A percentile compares a stretch with the other conserved stretches of the same genome.
phyloP scores from a whole-genome alignment of 2,888 invertebrate species.

The Nipponacmea schrenckii region DNA sequence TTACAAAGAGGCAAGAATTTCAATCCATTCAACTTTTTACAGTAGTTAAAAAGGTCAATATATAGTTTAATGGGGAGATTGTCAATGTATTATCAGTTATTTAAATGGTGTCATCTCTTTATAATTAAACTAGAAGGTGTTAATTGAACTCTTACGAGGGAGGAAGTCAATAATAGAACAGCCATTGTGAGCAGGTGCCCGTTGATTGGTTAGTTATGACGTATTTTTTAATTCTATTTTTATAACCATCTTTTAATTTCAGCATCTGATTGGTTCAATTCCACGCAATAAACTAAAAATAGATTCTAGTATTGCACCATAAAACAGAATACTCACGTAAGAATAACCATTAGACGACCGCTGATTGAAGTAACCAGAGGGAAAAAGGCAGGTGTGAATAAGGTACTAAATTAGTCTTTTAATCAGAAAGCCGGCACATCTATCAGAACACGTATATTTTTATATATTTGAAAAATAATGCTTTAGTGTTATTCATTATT shows the following conservation, averaged over 20 bases:
- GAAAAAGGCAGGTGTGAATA: constrained; percentile 38
- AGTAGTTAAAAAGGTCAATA: too few relatives aligned
- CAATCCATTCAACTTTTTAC: too few relatives aligned
- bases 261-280: constrained; percentile 25
- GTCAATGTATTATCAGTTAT: too few relatives aligned
- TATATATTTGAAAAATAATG: not conserved
- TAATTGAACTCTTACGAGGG: too few relatives aligned
- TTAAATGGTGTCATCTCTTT: too few relatives aligned
- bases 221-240: constrained; percentile 2
- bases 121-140: too few relatives aligned
- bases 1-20: too few relatives aligned
- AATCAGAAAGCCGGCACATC: not conserved
- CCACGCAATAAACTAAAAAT: constrained; percentile 37
- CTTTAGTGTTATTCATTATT: not conserved
- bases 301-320: constrained; percentile 53
- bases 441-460: constrained; percentile 9
- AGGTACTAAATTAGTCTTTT: constrained; percentile 27
- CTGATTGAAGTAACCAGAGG: constrained; percentile 38
- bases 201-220: constrained; percentile 8
- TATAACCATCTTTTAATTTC: constrained; percentile 15
- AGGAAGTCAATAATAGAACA: too few relatives aligned
- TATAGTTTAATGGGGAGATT: too few relatives aligned
- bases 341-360: constrained; percentile 33
- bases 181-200: too few relatives aligned
- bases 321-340: constrained; percentile 30